These are phyloP conservation scores for Enteromius radiatus DNA, from an alignment of 2,797 vertebrate genomes.

Conservation along the genomic window DNA sequence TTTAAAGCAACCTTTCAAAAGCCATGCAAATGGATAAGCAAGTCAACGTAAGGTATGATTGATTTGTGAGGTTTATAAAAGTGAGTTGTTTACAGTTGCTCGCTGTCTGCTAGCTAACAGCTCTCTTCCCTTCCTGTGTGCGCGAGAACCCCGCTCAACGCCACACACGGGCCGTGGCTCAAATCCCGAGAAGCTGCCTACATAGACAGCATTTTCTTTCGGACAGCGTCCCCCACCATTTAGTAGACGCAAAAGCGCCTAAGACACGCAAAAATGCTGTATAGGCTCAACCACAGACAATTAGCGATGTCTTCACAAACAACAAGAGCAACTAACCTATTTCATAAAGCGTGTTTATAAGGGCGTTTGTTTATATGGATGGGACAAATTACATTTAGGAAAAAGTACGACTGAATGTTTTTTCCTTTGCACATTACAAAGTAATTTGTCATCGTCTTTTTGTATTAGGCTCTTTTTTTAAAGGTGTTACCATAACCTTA, in stretches of 20 bases:
- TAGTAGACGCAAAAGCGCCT: neutral
- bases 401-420: neutral
- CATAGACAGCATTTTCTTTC: neutral
- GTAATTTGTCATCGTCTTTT: no score
- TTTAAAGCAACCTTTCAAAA: conserved; percentile 10
- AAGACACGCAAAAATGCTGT: neutral
- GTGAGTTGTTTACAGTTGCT: conserved; percentile 51
- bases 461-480: no score
- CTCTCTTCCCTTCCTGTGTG: conserved; percentile 42
- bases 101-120: conserved; percentile 31
- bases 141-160: conserved; percentile 12
- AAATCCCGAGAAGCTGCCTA: conserved; percentile 14
- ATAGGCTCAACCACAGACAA: neutral
- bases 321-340: neutral
- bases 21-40: conserved; percentile 8
- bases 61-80: conserved; percentile 32
- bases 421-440: neutral
- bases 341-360: neutral
- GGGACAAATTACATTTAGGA: neutral
- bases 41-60: conserved; percentile 2
- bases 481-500: no score
- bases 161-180: neutral
- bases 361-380: neutral
- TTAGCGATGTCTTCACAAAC: neutral
- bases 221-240: neutral